These are phyloP conservation scores for Cybosia mesomella DNA, from an alignment of 2,888 invertebrate species.

Conservation along the genomic window DNA sequence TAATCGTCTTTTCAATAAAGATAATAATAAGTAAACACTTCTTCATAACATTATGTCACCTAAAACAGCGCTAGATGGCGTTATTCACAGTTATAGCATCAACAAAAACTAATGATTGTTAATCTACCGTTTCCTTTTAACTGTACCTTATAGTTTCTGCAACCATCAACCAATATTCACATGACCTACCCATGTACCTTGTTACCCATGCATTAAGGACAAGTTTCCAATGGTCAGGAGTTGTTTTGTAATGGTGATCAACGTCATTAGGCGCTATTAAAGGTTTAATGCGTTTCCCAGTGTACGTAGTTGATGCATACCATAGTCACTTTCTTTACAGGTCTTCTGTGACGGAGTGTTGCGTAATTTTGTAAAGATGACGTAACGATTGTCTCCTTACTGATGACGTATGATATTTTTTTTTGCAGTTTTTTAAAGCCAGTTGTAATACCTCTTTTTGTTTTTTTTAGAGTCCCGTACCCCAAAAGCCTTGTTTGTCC, in stretches of 20 bases:
- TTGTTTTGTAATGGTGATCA: conserved; percentile 8
- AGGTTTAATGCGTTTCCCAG: conserved; percentile 29
- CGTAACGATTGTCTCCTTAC: not conserved
- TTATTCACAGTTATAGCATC: conserved; percentile 35
- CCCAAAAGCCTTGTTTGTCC: no score
- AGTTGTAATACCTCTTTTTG: no score
- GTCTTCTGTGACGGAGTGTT: conserved; percentile 12
- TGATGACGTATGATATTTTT: not conserved
- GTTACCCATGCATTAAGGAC: not conserved
- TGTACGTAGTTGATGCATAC: conserved; percentile 26
- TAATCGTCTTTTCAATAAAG: not conserved
- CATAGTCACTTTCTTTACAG: conserved; percentile 33
- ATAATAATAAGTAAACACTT: not conserved
- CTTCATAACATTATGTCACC: not conserved
- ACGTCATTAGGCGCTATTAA: conserved; percentile 37
- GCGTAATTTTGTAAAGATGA: conserved; percentile 2
- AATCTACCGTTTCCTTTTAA: conserved; percentile 49
- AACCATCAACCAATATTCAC: not conserved
- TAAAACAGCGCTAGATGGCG: conserved; percentile 34
- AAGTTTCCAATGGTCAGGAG: conserved; percentile 6
- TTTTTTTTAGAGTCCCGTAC: no score
- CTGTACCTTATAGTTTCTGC: conserved; percentile 38
- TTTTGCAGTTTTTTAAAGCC: not conserved
- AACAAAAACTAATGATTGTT: conserved; percentile 45
- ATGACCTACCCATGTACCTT: conserved; percentile 14